phyloP scores from a whole-genome alignment of 35 echinoderm and acorn worm genomes.

The Strongylocentrotus purpuratus region DNA sequence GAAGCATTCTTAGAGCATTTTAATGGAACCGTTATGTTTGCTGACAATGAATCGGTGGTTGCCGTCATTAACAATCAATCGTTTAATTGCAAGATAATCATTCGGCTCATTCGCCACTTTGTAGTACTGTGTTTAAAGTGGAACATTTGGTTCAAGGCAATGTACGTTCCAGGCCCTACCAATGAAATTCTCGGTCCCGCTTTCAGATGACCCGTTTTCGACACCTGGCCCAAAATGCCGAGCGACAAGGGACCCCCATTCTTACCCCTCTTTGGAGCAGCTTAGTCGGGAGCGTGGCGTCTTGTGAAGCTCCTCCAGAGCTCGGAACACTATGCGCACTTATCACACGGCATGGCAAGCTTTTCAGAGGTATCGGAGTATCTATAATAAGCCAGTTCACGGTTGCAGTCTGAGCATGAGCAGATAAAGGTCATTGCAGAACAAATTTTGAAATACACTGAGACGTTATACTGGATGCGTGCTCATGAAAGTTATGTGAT shows the following conservation, averaged over 20 bases:
- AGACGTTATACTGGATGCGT: too few species aligned
- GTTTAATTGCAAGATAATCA: neutral
- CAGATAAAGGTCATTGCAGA: too few species aligned
- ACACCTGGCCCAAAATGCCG: neutral
- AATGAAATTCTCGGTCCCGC: neutral
- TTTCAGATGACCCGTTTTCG: neutral
- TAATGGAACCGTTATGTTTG: neutral
- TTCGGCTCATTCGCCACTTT: slow-evolving; percentile 22
- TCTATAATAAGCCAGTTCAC: too few species aligned
- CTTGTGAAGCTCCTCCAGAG: too few species aligned
- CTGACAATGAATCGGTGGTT: slow-evolving; percentile 52
- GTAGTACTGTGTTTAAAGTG: slow-evolving; percentile 48
- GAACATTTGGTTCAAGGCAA: too few species aligned
- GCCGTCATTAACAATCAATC: slow-evolving; percentile 43
- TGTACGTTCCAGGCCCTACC: neutral
- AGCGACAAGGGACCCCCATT: neutral
- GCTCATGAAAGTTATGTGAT: too few species aligned
- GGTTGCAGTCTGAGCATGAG: too few species aligned
- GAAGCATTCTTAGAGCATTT: neutral
- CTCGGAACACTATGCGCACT: too few species aligned
- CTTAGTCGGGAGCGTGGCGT: too few species aligned
- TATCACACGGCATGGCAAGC: too few species aligned
- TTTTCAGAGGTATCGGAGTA: too few species aligned
- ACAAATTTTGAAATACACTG: too few species aligned
- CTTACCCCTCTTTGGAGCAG: neutral